Evolutionary conservation across 2,113 vertebrate genomes (phyloP).

Genomic region (Candoia aspera): DNA sequence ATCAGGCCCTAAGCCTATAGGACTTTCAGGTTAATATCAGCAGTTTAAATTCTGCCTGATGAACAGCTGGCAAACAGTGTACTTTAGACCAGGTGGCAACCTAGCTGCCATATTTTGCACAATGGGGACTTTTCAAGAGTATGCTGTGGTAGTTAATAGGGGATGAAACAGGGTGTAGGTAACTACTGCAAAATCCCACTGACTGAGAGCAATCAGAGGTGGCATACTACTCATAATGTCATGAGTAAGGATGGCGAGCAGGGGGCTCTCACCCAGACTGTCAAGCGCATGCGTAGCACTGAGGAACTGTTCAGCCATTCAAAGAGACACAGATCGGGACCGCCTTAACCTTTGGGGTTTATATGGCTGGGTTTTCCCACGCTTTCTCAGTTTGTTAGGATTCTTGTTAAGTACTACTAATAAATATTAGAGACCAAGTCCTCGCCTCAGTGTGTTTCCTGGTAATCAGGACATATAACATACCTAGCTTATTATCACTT

Average conservation of each 20-base stretch:
- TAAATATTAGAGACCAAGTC: too few species aligned
- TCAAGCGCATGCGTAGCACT: too few species aligned
- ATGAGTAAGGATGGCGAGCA: too few species aligned
- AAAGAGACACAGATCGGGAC: too few species aligned
- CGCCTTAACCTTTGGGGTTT: too few species aligned
- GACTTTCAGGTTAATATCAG: background rate
- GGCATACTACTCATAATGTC: background rate
- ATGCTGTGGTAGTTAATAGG: background rate
- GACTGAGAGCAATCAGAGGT: background rate
- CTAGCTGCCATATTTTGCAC: background rate
- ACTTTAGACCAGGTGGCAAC: background rate
- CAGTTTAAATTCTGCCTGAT: background rate
- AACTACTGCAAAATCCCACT: background rate
- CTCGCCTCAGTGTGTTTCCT: too few species aligned
- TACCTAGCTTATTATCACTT: background rate
- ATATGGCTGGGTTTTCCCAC: too few species aligned
- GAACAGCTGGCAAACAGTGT: background rate
- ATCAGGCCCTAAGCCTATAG: background rate
- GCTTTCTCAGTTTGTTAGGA: too few species aligned
- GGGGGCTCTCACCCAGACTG: too few species aligned
- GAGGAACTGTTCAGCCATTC: too few species aligned
- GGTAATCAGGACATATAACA: too few species aligned
- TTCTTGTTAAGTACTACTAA: too few species aligned
- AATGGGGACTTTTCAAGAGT: background rate
- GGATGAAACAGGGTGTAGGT: background rate